Percentiles rank a stretch among this genome's conserved stretches.
These are phyloP conservation scores for Hypolimnas misippus DNA, from an alignment of 2,888 invertebrate genomes.

Conservation along the genomic window DNA sequence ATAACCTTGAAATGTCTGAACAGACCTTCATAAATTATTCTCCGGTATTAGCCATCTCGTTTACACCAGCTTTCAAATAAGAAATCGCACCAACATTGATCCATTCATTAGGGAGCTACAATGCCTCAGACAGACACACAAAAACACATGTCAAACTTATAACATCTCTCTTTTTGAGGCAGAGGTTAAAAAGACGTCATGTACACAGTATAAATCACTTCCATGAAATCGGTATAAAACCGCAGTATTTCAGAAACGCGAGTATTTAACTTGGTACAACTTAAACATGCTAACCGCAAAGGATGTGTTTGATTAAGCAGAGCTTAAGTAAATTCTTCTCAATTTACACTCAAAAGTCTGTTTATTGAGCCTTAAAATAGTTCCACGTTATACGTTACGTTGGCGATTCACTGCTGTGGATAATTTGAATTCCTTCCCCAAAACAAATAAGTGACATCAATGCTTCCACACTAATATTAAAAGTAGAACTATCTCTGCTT, in stretches of 20 bases:
- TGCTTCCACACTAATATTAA: no score
- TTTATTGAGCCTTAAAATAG: conserved; percentile 18
- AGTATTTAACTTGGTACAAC: conserved; percentile 22
- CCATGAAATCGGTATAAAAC: conserved; percentile 13
- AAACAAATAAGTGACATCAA: not conserved
- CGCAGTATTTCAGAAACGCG: conserved; percentile 13
- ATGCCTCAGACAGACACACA: no score
- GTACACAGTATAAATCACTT: not conserved
- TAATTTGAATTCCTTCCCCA: not conserved
- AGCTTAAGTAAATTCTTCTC: conserved; percentile 28
- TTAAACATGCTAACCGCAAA: conserved; percentile 23
- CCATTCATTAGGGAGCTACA: no score
- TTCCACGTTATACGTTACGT: not conserved
- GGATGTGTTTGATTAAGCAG: conserved; percentile 24
- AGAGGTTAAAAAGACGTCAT: no score
- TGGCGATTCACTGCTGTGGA: not conserved
- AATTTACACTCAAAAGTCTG: conserved; percentile 21
- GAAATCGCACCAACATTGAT: no score
- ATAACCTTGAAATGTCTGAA: no score
- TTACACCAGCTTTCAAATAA: no score
- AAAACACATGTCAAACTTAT: no score
- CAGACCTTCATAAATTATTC: no score
- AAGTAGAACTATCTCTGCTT: no score
- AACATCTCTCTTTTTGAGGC: no score
- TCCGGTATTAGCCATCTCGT: no score